Conservation (phyloP, 2,797 vertebrate genomes). For the Myioborus miniatus region DNA sequence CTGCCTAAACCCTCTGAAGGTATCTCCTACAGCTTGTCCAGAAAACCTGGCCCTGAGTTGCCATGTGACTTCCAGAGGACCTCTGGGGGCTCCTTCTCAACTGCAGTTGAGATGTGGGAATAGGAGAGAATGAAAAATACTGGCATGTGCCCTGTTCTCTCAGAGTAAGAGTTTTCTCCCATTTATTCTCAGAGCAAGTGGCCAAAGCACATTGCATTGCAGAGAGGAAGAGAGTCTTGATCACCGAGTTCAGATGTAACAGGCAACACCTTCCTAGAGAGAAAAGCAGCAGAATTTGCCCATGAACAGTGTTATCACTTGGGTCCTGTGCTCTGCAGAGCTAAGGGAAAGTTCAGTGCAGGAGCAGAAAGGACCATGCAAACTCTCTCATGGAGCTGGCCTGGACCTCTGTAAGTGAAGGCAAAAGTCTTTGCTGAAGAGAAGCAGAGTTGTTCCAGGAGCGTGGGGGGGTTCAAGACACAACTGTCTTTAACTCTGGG, state of each 20-base stretch:
- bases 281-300: neutral
- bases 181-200: neutral
- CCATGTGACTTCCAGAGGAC: neutral
- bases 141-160: neutral
- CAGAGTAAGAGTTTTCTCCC: neutral
- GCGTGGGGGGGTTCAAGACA: neutral
- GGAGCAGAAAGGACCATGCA: neutral
- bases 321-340: neutral
- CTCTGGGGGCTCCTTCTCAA: neutral
- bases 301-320: neutral
- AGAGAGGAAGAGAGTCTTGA: neutral
- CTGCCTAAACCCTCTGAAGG: neutral
- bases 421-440: neutral
- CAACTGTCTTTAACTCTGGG: neutral
- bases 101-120: neutral
- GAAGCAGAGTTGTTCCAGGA: neutral
- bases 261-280: neutral
- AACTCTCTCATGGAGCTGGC: neutral
- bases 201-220: neutral
- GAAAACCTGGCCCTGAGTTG: neutral
- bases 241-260: neutral
- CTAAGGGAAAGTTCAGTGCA: neutral
- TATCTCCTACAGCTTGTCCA: neutral
- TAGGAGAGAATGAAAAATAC: neutral
- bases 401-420: neutral